Evolutionary conservation across 2,888 invertebrate species (phyloP).

Genomic region (Eulithis testata): DNA sequence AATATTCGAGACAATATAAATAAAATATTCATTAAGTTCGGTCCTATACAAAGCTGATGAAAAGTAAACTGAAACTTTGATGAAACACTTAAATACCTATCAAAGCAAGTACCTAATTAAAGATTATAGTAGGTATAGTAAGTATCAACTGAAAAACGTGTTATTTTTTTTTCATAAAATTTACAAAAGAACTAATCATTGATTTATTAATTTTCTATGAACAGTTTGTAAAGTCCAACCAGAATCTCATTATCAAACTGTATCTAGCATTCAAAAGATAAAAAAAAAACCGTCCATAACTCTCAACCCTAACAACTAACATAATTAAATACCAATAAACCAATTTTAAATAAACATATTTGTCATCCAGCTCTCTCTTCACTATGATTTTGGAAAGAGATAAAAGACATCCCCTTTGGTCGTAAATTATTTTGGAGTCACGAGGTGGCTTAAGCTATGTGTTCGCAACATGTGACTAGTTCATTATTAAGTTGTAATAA

Average conservation of each 20-base stretch:
- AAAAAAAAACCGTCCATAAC: constrained; percentile 44
- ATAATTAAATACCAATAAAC: constrained; percentile 79
- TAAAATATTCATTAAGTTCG: too few relatives aligned
- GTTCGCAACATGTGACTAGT: constrained; percentile 71
- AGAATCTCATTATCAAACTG: constrained; percentile 7
- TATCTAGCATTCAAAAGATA: constrained; percentile 8
- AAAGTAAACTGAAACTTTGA: too few relatives aligned
- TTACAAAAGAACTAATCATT: neutral
- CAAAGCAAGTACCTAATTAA: too few relatives aligned
- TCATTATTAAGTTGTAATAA: constrained; percentile 81
- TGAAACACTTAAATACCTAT: too few relatives aligned
- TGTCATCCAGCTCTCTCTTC: constrained; percentile 49
- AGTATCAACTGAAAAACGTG: too few relatives aligned
- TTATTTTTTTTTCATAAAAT: too few relatives aligned
- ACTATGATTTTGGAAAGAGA: constrained; percentile 43
- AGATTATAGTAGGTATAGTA: too few relatives aligned
- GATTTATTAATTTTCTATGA: neutral
- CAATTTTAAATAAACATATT: constrained; percentile 70
- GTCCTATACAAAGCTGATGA: too few relatives aligned
- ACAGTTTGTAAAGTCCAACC: constrained; percentile 18
- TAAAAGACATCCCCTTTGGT: constrained; percentile 45
- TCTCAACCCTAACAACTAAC: constrained; percentile 51
- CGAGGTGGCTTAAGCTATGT: constrained; percentile 65
- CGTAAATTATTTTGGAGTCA: constrained; percentile 75
- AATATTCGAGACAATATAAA: too few relatives aligned